Conservation (phyloP, 1,140 invertebrate species). For the Drosophila ercepeae region DNA sequence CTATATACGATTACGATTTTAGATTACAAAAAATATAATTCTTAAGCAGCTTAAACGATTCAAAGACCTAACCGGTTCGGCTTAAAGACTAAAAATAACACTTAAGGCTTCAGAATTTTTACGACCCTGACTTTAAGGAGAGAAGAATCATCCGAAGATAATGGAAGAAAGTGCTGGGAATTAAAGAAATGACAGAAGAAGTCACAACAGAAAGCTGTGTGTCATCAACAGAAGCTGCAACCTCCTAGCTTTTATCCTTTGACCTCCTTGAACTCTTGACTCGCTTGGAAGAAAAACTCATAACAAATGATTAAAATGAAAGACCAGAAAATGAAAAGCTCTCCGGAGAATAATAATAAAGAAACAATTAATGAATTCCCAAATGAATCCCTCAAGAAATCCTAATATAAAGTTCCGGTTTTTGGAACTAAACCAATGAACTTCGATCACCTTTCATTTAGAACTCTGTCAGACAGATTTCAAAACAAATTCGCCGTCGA, state of each 20-base stretch:
- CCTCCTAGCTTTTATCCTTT: background rate
- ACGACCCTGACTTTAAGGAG: background rate
- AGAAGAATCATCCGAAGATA: constrained; percentile 4
- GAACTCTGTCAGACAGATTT: background rate
- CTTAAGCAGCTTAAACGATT: background rate
- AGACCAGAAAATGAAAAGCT: background rate
- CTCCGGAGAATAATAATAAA: background rate
- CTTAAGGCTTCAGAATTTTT: background rate
- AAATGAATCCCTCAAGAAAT: too few species aligned
- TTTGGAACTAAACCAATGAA: constrained; percentile 28
- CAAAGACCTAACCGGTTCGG: background rate
- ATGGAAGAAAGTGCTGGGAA: background rate
- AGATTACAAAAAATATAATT: constrained; percentile 15
- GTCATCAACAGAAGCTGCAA: constrained; percentile 23
- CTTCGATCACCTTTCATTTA: constrained; percentile 12
- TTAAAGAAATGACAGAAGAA: background rate
- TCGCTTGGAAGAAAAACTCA: constrained; percentile 54
- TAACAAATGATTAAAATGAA: constrained; percentile 53
- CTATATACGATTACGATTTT: constrained; percentile 40
- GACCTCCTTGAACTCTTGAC: too few species aligned
- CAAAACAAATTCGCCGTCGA: constrained; percentile 2
- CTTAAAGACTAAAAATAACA: constrained; percentile 21
- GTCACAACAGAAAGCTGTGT: background rate
- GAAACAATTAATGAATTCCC: too few species aligned
- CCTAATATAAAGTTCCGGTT: background rate